Percentiles rank a stretch among this genome's conserved stretches.
Conservation (phyloP, 2,113 vertebrate species). For the Naja naja region DNA sequence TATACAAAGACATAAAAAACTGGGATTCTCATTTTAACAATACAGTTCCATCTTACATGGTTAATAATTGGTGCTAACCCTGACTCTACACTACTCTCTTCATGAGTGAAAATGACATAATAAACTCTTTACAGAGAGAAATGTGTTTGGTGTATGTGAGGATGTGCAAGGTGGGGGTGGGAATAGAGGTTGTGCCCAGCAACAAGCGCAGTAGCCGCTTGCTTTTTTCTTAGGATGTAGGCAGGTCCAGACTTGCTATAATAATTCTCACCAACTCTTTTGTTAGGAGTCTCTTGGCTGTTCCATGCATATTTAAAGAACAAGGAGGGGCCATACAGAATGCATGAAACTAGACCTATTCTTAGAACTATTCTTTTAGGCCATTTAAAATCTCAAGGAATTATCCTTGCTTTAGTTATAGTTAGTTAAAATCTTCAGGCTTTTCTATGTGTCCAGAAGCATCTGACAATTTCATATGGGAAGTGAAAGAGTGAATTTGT, state of each 20-base stretch:
- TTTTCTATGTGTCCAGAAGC: not conserved
- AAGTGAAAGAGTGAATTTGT: not conserved
- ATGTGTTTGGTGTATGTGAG: not conserved
- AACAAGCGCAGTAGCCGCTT: not conserved
- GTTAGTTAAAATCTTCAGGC: not conserved
- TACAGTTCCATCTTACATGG: not conserved
- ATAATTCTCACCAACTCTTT: not conserved
- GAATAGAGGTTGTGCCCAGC: not conserved
- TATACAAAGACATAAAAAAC: not conserved
- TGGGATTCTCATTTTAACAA: not conserved
- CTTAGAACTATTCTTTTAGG: not conserved
- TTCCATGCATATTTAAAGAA: not conserved
- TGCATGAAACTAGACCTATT: not conserved
- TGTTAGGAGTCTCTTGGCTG: not conserved
- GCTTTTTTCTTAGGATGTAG: conserved; percentile 11
- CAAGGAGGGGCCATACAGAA: not conserved
- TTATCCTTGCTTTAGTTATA: not conserved
- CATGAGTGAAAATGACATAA: not conserved
- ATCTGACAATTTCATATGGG: not conserved
- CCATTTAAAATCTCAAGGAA: not conserved
- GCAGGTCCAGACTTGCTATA: not conserved
- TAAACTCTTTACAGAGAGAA: not conserved
- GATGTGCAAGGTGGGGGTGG: not conserved
- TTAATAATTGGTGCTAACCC: not conserved
- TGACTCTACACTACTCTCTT: not conserved